Conservation (phyloP, 2,888 invertebrate species). For the Dendrolimus houi region DNA sequence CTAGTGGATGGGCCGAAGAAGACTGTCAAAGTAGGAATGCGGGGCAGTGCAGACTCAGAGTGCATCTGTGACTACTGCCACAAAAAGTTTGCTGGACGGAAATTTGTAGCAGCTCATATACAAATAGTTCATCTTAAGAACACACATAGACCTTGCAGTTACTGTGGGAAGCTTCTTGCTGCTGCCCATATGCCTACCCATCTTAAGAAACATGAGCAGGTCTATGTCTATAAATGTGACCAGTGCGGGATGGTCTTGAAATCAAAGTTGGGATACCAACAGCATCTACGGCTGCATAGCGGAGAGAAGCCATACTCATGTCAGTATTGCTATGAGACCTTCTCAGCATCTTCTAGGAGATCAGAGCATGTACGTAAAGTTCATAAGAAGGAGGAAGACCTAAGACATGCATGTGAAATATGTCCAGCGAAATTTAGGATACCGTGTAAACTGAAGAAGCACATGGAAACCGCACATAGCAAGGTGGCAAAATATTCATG, state of each 20-base stretch:
- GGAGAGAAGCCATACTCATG: conserved; percentile 57
- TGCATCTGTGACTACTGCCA: conserved; percentile 59
- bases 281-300: conserved; percentile 55
- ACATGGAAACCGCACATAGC: conserved; percentile 35
- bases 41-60: conserved; percentile 40
- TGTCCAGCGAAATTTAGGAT: conserved; percentile 50
- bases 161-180: conserved; percentile 53
- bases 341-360: conserved; percentile 53
- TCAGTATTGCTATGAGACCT: conserved; percentile 43
- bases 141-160: conserved; percentile 49
- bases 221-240: conserved; percentile 32
- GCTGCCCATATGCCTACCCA: conserved; percentile 58
- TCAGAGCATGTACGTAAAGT: conserved; percentile 49
- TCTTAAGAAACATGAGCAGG: conserved; percentile 38
- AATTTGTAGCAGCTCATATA: conserved; percentile 54
- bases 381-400: conserved; percentile 30
- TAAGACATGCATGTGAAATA: conserved; percentile 40
- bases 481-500: conserved; percentile 34
- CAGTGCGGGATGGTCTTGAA: conserved; percentile 43
- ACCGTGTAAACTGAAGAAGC: conserved; percentile 43
- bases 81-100: conserved; percentile 52
- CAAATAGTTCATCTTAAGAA: conserved; percentile 57
- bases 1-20: conserved; percentile 38
- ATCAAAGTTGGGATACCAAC: conserved; percentile 45
- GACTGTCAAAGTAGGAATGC: conserved; percentile 39